These are phyloP conservation scores for Trematomus bernacchii DNA, from an alignment of 2,797 vertebrate genomes.

Conservation along the genomic window DNA sequence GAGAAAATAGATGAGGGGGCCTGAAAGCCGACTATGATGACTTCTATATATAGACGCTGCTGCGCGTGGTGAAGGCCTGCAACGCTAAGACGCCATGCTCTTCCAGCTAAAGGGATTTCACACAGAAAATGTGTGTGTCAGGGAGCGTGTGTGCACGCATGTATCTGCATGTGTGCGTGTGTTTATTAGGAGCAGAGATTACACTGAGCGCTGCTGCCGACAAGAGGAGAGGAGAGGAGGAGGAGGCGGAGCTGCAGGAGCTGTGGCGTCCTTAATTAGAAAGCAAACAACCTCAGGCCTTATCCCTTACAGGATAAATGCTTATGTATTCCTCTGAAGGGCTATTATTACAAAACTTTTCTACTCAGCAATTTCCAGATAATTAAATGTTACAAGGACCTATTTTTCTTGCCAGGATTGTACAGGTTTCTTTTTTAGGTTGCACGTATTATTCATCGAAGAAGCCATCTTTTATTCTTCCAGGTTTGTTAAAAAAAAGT, in stretches of 20 bases:
- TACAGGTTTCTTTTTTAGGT: conserved; percentile 45
- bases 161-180: conserved; percentile 60
- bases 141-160: conserved; percentile 27
- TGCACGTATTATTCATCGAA: conserved; percentile 49
- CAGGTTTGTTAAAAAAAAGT: conserved; percentile 33
- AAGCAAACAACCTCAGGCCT: conserved; percentile 78
- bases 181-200: conserved; percentile 77
- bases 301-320: conserved; percentile 71
- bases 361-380: conserved; percentile 72
- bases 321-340: conserved; percentile 76
- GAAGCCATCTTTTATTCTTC: conserved; percentile 37
- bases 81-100: conserved; percentile 76
- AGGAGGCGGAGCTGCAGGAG: conserved; percentile 69
- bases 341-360: conserved; percentile 73
- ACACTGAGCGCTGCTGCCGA: conserved; percentile 73
- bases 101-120: conserved; percentile 85
- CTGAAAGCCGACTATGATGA: conserved; percentile 80
- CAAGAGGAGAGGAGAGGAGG: conserved; percentile 67
- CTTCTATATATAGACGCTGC: conserved; percentile 82
- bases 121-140: conserved; percentile 55
- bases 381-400: conserved; percentile 72
- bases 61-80: conserved; percentile 70
- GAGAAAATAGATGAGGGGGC: conserved; percentile 75
- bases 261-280: conserved; percentile 77
- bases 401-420: conserved; percentile 59